These are phyloP conservation scores for Idaea biselata DNA, from an alignment of 2,888 invertebrate species.

Conservation along the genomic window DNA sequence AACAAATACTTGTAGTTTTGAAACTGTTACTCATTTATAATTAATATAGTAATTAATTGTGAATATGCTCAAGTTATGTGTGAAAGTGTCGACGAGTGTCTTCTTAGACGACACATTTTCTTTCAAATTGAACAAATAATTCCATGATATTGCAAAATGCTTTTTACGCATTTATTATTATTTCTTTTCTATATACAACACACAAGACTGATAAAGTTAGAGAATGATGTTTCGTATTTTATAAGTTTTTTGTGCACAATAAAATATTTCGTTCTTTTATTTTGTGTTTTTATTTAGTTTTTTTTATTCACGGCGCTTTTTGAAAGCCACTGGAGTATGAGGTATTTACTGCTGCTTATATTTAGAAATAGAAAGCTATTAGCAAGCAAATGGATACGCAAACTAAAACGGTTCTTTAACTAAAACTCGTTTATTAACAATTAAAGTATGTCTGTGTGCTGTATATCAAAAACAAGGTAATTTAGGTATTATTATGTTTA, in stretches of 20 bases:
- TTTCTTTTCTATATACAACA: constrained; percentile 74
- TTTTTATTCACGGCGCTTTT: constrained; percentile 32
- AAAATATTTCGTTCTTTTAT: constrained; percentile 69
- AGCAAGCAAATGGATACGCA: constrained; percentile 65
- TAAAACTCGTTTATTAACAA: constrained; percentile 13
- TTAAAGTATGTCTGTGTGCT: constrained; percentile 61
- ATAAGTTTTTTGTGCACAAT: constrained; percentile 78
- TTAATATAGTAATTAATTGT: background rate
- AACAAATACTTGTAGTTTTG: no score
- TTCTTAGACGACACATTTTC: constrained; percentile 22
- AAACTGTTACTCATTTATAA: background rate
- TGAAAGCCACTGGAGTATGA: constrained; percentile 8
- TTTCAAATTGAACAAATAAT: background rate
- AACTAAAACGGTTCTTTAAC: constrained; percentile 16
- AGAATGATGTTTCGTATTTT: constrained; percentile 63
- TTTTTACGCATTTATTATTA: constrained; percentile 72
- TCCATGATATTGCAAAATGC: constrained; percentile 34
- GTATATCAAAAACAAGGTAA: constrained; percentile 48
- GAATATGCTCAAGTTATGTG: constrained; percentile 60
- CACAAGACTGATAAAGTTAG: constrained; percentile 77
- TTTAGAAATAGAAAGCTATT: constrained; percentile 29
- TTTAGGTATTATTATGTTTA: constrained; percentile 19
- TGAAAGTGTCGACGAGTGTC: constrained; percentile 44
- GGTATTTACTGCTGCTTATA: constrained; percentile 19
- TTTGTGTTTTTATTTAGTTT: constrained; percentile 70